phyloP scores from a whole-genome alignment of 2,113 vertebrate genomes.

The Crotalus viridis region DNA sequence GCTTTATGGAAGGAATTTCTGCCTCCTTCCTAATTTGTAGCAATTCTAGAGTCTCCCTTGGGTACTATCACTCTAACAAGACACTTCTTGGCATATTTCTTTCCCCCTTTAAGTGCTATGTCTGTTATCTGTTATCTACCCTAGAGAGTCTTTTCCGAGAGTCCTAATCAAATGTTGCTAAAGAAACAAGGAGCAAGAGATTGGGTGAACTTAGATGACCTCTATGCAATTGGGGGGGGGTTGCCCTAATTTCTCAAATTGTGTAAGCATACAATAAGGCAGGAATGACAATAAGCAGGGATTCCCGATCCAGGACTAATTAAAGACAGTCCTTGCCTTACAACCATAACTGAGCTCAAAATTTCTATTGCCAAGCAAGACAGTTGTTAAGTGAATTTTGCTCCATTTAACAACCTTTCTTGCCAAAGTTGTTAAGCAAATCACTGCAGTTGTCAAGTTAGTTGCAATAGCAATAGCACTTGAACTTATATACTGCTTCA shows the following conservation, averaged over 20 bases:
- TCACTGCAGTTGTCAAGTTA: too few relatives aligned
- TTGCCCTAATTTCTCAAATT: neutral
- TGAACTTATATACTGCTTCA: neutral
- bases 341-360: neutral
- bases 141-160: fast-evolving
- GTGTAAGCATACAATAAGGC: neutral
- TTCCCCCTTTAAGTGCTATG: slow-evolving; percentile 22
- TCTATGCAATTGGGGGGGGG: neutral
- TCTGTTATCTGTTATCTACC: slow-evolving; percentile 39
- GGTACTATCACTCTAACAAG: slow-evolving; percentile 7
- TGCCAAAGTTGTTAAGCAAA: neutral
- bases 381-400: neutral
- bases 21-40: slow-evolving; percentile 16
- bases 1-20: slow-evolving; percentile 23
- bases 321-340: neutral
- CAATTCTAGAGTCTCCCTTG: slow-evolving; percentile 6
- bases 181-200: neutral
- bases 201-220: neutral
- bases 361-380: neutral
- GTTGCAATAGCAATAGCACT: neutral
- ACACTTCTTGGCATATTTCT: slow-evolving; percentile 21
- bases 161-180: slow-evolving; percentile 47
- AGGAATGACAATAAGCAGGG: neutral
- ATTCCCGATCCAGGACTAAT: neutral
- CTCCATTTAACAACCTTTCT: neutral